phyloP scores from a whole-genome alignment of 2,113 vertebrate genomes.

The Antennarius striatus region DNA sequence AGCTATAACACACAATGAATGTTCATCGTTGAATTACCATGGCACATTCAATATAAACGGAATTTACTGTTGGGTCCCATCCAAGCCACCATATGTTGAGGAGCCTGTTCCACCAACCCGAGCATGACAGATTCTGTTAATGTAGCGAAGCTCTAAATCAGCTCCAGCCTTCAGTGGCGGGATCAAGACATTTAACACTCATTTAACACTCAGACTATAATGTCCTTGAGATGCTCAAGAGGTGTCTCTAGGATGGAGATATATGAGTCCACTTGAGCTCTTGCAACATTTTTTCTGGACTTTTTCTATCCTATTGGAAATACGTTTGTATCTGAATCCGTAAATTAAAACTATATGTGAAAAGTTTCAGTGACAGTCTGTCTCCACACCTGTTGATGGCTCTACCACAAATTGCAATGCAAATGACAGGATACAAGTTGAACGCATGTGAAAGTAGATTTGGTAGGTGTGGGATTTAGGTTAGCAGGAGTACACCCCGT shows the following conservation, averaged over 20 bases:
- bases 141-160: slow-evolving; percentile 73
- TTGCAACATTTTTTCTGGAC: no score
- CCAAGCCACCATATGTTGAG: slow-evolving; percentile 73
- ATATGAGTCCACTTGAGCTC: no score
- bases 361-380: no score
- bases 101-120: slow-evolving; percentile 39
- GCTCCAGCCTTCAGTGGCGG: slow-evolving; percentile 28
- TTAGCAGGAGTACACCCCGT: no score
- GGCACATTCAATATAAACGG: slow-evolving; percentile 73
- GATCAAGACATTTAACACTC: slow-evolving; percentile 53
- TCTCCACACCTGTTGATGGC: no score
- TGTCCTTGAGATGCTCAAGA: slow-evolving; percentile 11
- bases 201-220: slow-evolving; percentile 44
- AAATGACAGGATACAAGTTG: no score
- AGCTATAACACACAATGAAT: slow-evolving; percentile 65
- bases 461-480: no score
- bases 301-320: no score
- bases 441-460: no score
- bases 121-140: slow-evolving; percentile 75
- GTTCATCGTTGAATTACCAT: slow-evolving; percentile 69
- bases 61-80: slow-evolving; percentile 67
- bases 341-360: no score
- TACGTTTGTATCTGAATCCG: no score
- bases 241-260: neutral
- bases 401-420: no score